These are phyloP conservation scores for Drosophila basisetae DNA, from an alignment of 2,888 invertebrate genomes.

Conservation along the genomic window DNA sequence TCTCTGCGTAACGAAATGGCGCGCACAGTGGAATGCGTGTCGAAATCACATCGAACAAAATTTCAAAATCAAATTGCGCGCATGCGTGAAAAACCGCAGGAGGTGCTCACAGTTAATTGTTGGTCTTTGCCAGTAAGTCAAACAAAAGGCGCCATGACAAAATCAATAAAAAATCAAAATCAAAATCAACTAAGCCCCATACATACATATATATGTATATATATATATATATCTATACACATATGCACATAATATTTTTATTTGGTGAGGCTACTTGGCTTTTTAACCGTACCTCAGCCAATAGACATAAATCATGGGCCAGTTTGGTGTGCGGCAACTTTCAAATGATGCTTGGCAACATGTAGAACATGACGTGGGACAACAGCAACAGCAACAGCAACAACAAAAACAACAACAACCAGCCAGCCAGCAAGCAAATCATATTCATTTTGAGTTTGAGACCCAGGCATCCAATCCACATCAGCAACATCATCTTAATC, in stretches of 20 bases:
- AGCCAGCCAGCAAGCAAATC: conserved; percentile 31
- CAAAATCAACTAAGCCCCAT: conserved; percentile 28
- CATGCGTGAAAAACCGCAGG: conserved; percentile 76
- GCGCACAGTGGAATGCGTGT: conserved; percentile 68
- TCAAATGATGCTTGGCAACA: conserved; percentile 69
- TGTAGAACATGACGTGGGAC: conserved; percentile 76
- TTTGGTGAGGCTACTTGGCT: conserved; percentile 65
- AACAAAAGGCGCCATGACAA: conserved; percentile 56
- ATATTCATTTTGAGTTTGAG: conserved; percentile 43
- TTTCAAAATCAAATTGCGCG: conserved; percentile 59
- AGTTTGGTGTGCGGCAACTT: conserved; percentile 63
- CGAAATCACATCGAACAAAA: conserved; percentile 54
- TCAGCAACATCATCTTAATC: conserved; percentile 69
- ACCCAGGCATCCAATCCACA: conserved; percentile 51
- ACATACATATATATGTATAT: background rate
- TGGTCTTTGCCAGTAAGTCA: conserved; percentile 25
- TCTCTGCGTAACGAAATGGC: conserved; percentile 70
- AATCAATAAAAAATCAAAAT: conserved; percentile 58
- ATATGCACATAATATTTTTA: conserved; percentile 32
- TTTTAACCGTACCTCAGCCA: conserved; percentile 43
- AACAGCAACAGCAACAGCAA: conserved; percentile 37
- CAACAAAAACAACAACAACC: background rate
- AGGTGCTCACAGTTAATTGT: conserved; percentile 54
- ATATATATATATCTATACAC: background rate
- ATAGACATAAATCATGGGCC: conserved; percentile 77